Conservation (phyloP, 2,888 invertebrate species). For the Hypomecis punctinalis region DNA sequence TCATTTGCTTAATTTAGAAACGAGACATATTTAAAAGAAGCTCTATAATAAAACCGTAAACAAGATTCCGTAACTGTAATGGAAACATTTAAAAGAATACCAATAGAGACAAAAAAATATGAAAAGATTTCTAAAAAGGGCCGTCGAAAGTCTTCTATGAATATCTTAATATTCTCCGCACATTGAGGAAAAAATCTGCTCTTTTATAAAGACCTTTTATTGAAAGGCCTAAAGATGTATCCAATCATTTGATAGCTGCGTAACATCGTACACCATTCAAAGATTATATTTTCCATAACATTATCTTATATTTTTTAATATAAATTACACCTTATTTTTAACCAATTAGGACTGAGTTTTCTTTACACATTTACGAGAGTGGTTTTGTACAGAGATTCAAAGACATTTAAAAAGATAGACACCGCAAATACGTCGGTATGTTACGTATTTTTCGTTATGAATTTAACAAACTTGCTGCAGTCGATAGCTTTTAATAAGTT, state of each 20-base stretch:
- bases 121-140: background rate
- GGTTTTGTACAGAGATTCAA: background rate
- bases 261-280: conserved; percentile 4
- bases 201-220: conserved; percentile 9
- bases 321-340: background rate
- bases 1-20: too few species aligned
- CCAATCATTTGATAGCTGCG: conserved; percentile 15
- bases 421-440: too few species aligned
- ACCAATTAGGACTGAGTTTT: background rate
- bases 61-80: background rate
- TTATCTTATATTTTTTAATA: background rate
- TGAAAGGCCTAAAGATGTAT: conserved; percentile 9
- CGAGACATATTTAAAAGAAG: too few species aligned
- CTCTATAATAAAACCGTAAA: background rate
- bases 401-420: too few species aligned
- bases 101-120: background rate
- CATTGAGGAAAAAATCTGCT: conserved; percentile 6
- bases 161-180: background rate
- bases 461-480: too few species aligned
- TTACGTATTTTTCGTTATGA: too few species aligned
- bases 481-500: too few species aligned
- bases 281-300: conserved; percentile 16
- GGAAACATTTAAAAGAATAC: background rate
- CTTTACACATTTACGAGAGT: background rate
- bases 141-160: conserved; percentile 1